These are phyloP conservation scores for Corapipo altera DNA, from an alignment of 2,113 vertebrate species.

Conservation along the genomic window DNA sequence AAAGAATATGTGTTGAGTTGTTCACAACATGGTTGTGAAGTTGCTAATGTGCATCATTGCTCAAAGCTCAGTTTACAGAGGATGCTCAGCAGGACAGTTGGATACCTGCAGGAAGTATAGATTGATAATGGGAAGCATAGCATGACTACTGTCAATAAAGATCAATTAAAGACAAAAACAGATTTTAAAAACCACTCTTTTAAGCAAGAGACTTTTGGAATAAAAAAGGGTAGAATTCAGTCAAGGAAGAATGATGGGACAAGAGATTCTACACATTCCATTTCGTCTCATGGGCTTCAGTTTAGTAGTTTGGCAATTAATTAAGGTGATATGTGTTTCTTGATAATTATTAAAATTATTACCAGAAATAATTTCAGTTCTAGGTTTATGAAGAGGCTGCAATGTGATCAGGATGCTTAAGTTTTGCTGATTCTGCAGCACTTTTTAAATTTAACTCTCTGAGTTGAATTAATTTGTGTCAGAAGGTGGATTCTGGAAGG, in stretches of 20 bases:
- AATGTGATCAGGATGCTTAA: neutral
- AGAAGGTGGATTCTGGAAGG: neutral
- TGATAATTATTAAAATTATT: neutral
- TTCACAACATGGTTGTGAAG: neutral
- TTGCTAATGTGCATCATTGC: rapidly evolving
- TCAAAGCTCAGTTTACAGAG: neutral
- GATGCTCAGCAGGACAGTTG: neutral
- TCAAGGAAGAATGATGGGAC: neutral
- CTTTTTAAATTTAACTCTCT: neutral
- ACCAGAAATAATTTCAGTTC: neutral
- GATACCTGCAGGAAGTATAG: neutral
- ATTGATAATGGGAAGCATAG: neutral
- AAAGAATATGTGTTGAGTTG: neutral
- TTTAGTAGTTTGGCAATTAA: neutral
- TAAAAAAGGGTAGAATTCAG: neutral
- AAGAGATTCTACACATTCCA: neutral
- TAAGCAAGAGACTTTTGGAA: neutral
- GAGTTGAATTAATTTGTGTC: neutral
- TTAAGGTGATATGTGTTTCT: neutral
- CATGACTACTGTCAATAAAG: neutral
- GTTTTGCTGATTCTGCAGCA: neutral
- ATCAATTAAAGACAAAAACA: neutral
- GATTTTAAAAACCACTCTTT: neutral
- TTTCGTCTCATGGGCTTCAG: neutral
- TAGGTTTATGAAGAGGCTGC: neutral